Conservation (phyloP, 2,888 invertebrate genomes). For the Thyatira batis region DNA sequence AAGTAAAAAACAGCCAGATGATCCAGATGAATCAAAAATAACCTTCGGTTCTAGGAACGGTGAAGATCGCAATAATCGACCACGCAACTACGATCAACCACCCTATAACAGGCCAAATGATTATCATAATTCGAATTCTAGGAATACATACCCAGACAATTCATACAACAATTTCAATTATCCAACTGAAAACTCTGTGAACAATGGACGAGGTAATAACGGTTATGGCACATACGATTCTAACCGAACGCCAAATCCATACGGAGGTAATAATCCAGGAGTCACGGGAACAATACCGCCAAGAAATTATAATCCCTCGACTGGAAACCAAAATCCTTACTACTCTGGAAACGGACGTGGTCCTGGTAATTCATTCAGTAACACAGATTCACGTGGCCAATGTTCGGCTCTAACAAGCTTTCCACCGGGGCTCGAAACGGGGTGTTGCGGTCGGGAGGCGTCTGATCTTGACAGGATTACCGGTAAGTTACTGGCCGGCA, state of each 20-base stretch:
- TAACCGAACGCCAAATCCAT: background rate
- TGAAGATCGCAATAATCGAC: background rate
- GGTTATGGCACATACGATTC: background rate
- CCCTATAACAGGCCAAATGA: background rate
- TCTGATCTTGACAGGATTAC: slow-evolving; percentile 54
- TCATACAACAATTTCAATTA: background rate
- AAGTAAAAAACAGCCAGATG: background rate
- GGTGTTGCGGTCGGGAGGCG: slow-evolving; percentile 67
- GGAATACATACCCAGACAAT: background rate
- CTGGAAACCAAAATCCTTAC: slow-evolving; percentile 3
- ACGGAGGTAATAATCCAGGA: background rate
- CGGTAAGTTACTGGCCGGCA: slow-evolving; percentile 42
- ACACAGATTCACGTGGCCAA: slow-evolving; percentile 30
- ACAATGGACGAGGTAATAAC: background rate
- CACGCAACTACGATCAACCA: background rate
- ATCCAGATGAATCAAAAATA: background rate
- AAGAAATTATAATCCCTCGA: background rate
- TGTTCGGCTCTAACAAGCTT: slow-evolving; percentile 51
- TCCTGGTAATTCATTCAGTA: slow-evolving; percentile 19
- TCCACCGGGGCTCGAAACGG: slow-evolving; percentile 56
- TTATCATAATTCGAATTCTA: background rate
- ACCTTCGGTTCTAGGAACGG: background rate
- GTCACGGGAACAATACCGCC: background rate
- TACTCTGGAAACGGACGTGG: background rate
- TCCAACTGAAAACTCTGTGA: background rate